phyloP scores from a whole-genome alignment of 1,140 invertebrate species.

The Oscheius sp. region DNA sequence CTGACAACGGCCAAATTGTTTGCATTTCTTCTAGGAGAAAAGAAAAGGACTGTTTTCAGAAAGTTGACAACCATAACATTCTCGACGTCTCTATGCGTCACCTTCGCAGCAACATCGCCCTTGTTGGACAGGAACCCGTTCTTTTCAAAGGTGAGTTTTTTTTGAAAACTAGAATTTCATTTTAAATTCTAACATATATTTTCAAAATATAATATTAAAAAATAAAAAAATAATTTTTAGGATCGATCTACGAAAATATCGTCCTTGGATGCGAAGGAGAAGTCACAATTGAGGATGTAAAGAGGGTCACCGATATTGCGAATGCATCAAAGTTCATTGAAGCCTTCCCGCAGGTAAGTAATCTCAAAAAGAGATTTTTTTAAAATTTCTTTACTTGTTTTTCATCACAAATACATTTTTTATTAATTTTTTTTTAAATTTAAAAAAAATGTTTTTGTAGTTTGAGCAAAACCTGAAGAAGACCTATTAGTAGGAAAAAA shows the following conservation, averaged over 20 bases:
- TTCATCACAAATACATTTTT: no score
- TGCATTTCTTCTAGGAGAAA: slow-evolving; percentile 6
- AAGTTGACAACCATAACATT: slow-evolving; percentile 9
- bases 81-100: slow-evolving; percentile 13
- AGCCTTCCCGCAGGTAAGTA: slow-evolving; percentile 38
- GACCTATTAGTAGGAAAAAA: no score
- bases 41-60: not conserved
- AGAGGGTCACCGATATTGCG: slow-evolving; percentile 50
- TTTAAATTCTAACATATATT: no score
- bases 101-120: slow-evolving; percentile 15
- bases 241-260: slow-evolving; percentile 67
- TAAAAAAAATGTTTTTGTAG: no score
- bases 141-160: slow-evolving; percentile 17
- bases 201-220: no score
- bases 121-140: slow-evolving; percentile 21
- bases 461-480: no score
- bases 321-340: slow-evolving; percentile 54
- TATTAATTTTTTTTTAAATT: no score
- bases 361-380: no score
- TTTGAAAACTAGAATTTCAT: no score
- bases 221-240: slow-evolving; percentile 42
- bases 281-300: slow-evolving; percentile 65
- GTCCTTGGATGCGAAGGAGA: slow-evolving; percentile 65
- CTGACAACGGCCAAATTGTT: slow-evolving; percentile 37
- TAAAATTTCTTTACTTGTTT: no score